These are phyloP conservation scores for Bombus picipes DNA, from an alignment of 1,140 invertebrate genomes.

Conservation along the genomic window DNA sequence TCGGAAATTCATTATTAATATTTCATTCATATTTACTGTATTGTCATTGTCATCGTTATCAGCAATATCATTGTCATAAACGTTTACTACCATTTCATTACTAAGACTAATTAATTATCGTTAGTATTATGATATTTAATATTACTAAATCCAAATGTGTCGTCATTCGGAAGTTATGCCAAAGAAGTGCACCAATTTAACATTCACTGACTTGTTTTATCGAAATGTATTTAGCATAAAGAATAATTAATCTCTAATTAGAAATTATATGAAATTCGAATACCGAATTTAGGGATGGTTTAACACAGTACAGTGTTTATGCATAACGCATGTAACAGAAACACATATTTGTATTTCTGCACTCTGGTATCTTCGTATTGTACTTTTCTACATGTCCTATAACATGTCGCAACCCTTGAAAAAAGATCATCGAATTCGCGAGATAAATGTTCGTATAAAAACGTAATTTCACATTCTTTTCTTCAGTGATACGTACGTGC, in stretches of 20 bases:
- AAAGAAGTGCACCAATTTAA: not conserved
- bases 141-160: not conserved
- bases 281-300: not conserved
- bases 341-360: not conserved
- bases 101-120: not conserved
- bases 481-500: conserved; percentile 2
- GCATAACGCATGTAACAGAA: conserved; percentile 12
- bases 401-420: not conserved
- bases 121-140: not conserved
- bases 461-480: not conserved
- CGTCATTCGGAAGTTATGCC: not conserved
- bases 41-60: conserved; percentile 1
- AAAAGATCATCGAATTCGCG: not conserved
- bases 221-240: not conserved
- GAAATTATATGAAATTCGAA: not conserved
- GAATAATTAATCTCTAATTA: not conserved
- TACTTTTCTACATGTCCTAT: not conserved
- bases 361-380: not conserved
- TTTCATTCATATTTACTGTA: not conserved
- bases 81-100: not conserved
- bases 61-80: not conserved
- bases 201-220: not conserved
- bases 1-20: not conserved
- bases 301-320: not conserved
- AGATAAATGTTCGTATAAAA: not conserved